Conservation (phyloP, 1,140 invertebrate species). For the Leptoteleia sp. region DNA sequence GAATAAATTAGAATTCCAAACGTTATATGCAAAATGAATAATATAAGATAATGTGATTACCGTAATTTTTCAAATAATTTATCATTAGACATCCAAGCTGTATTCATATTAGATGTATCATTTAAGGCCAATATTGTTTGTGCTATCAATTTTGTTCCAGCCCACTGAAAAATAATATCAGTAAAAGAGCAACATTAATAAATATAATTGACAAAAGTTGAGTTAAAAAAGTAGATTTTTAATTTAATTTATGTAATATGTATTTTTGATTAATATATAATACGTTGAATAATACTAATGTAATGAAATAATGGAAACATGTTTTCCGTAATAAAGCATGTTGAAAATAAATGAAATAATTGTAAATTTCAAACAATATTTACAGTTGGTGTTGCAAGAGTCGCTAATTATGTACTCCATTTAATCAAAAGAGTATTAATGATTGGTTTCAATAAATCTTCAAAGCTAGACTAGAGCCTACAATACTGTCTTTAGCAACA, state of each 20-base stretch:
- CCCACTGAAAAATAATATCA: conserved; percentile 69
- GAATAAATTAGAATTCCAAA: too few species aligned
- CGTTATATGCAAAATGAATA: too few species aligned
- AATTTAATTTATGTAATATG: too few species aligned
- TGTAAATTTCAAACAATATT: conserved; percentile 27
- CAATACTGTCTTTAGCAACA: conserved; percentile 70
- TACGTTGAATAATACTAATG: too few species aligned
- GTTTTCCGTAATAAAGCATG: too few species aligned
- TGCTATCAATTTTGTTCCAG: conserved; percentile 72
- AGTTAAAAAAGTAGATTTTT: too few species aligned
- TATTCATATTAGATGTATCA: conserved; percentile 65
- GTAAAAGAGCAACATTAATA: neutral
- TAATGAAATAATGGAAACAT: neutral
- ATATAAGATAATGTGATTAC: conserved; percentile 55
- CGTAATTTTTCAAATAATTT: conserved; percentile 71
- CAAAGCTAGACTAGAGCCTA: conserved; percentile 69
- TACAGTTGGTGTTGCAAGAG: conserved; percentile 71
- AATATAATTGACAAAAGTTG: too few species aligned
- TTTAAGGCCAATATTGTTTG: conserved; percentile 67
- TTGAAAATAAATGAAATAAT: too few species aligned
- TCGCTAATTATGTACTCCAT: conserved; percentile 75
- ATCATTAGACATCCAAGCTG: conserved; percentile 64
- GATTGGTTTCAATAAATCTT: conserved; percentile 59
- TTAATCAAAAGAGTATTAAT: conserved; percentile 71
- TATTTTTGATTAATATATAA: too few species aligned